Conservation (phyloP, 2,113 vertebrate genomes). For the Pterocles orientalis region DNA sequence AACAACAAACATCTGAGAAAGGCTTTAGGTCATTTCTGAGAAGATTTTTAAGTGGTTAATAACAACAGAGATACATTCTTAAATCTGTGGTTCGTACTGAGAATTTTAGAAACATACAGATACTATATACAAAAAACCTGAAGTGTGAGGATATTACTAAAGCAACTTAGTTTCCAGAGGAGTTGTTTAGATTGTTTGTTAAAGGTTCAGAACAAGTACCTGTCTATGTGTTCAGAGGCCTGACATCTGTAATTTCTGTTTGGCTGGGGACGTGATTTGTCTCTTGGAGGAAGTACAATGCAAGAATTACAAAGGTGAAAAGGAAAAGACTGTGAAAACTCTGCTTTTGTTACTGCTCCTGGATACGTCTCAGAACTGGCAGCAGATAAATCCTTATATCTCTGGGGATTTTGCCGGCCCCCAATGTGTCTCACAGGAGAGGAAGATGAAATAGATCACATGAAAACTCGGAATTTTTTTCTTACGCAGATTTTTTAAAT, state of each 20-base stretch:
- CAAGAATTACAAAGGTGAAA: background rate
- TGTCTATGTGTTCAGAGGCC: background rate
- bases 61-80: background rate
- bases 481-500: background rate
- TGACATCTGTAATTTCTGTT: background rate
- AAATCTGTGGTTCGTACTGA: background rate
- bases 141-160: background rate
- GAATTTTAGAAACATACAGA: background rate
- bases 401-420: background rate
- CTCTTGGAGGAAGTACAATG: background rate
- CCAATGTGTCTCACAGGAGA: background rate
- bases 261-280: background rate
- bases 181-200: background rate
- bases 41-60: background rate
- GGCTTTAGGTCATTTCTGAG: background rate
- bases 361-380: background rate
- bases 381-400: background rate
- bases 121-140: background rate
- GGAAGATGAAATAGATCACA: background rate
- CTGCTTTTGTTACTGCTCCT: background rate
- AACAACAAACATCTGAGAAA: background rate
- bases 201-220: background rate
- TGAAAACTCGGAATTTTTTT: background rate
- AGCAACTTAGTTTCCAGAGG: background rate
- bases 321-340: background rate